phyloP scores from a whole-genome alignment of 2,113 vertebrate genomes.

The Calyptomena viridis region DNA sequence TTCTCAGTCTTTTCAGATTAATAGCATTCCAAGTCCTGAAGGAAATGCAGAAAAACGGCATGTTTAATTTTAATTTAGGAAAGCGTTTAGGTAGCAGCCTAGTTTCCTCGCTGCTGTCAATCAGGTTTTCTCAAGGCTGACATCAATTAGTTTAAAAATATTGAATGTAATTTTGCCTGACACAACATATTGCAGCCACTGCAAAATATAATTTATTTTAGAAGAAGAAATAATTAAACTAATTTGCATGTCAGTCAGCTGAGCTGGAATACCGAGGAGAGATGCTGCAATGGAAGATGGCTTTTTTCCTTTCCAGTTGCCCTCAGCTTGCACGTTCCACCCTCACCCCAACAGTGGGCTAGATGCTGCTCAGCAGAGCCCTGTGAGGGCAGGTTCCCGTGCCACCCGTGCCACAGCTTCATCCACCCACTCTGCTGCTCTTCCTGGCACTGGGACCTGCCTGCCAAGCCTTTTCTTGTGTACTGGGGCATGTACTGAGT shows the following conservation, averaged over 20 bases:
- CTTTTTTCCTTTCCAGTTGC: background rate
- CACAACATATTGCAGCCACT: slow-evolving; percentile 86
- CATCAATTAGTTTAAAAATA: slow-evolving; percentile 87
- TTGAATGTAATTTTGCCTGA: slow-evolving; percentile 86
- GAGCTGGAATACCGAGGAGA: slow-evolving; percentile 63
- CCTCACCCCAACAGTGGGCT: fast-evolving
- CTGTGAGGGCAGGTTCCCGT: fast-evolving
- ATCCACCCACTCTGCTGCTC: background rate
- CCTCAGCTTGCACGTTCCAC: background rate
- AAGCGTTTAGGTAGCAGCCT: slow-evolving; percentile 74
- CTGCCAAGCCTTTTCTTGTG: background rate
- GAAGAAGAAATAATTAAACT: slow-evolving; percentile 88
- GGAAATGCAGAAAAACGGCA: slow-evolving; percentile 70
- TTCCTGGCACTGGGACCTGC: background rate
- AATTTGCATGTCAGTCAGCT: slow-evolving; percentile 85
- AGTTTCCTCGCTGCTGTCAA: slow-evolving; percentile 76
- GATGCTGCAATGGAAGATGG: background rate
- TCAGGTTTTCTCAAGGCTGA: slow-evolving; percentile 83
- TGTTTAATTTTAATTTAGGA: slow-evolving; percentile 79
- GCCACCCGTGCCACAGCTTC: background rate
- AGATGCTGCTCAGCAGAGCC: background rate
- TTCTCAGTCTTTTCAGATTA: slow-evolving; percentile 57
- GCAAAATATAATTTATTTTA: slow-evolving; percentile 87
- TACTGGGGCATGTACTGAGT: background rate
- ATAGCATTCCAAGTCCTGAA: slow-evolving; percentile 58